These are phyloP conservation scores for Podarcis cretensis DNA, from an alignment of 2,113 vertebrate genomes.

Conservation along the genomic window DNA sequence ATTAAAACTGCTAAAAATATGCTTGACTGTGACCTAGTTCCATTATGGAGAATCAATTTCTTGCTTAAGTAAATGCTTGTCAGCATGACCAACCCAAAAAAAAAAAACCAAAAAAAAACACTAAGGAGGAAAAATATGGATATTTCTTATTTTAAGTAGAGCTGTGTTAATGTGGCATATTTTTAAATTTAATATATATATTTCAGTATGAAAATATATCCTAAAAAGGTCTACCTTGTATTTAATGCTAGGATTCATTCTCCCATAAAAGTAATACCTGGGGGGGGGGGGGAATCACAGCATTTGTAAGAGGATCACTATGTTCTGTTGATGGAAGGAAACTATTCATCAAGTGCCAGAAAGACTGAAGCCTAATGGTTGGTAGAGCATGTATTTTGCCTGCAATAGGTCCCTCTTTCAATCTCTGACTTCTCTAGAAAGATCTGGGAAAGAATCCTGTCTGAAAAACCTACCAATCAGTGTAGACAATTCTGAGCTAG, in stretches of 20 bases:
- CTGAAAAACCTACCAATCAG: too few relatives aligned
- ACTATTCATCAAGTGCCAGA: background rate
- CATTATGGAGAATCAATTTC: conserved; percentile 53
- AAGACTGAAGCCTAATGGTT: background rate
- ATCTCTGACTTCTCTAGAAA: background rate
- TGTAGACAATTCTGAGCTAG: background rate
- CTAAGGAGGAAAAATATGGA: conserved; percentile 40
- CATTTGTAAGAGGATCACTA: background rate
- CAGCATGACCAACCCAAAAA: conserved; percentile 41
- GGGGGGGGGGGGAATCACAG: too few relatives aligned
- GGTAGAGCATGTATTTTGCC: background rate
- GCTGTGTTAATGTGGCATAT: conserved; percentile 20
- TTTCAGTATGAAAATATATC: background rate
- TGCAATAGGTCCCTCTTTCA: background rate
- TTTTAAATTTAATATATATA: conserved; percentile 9
- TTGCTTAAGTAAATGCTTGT: conserved; percentile 42
- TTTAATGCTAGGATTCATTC: background rate
- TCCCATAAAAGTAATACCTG: background rate
- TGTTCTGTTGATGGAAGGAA: background rate
- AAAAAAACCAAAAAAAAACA: conserved; percentile 39
- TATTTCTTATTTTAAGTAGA: conserved; percentile 41
- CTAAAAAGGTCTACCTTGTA: background rate
- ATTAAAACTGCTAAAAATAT: conserved; percentile 27
- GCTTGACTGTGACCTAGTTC: conserved; percentile 46
- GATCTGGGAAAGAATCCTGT: background rate